Base-by-base conservation (phyloP, 2,888 invertebrate species). In the Yponomeuta cagnagella region DNA sequence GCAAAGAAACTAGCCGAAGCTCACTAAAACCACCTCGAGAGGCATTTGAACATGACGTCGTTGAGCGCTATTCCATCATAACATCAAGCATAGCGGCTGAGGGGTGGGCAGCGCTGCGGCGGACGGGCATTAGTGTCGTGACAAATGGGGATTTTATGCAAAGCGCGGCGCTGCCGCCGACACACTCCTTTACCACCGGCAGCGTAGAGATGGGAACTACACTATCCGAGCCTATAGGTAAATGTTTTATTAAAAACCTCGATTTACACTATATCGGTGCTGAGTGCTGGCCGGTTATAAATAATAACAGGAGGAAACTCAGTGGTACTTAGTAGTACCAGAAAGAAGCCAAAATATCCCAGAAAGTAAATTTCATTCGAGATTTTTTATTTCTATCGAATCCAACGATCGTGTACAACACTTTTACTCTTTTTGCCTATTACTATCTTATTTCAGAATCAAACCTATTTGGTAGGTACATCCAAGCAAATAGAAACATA, bases 121-220 rank as follows among this genome's bases (percentile, higher is more conserved):
- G 82, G 89, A 88, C 89, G 83, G 75, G 85, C 88, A 87, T 89
- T 87, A 90, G 87, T 84, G 84, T 77, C 76, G 79, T 90, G 91
- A 91, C 89, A 91, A 91, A 91, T 87, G 90, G 87, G 81, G 85
- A 84, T 88, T 91, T 90, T 91, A 91, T 91, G 91, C 91, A 86
- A 91, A 90, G 63, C 69, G 48, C 15, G 43, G 70, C 74, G 74
- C 83, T 87, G 87, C 84, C 81, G 77, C 78, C 78, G 83, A 82
- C 86, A 72, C 63, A 85, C 87, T 86, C 85, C 85, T 86, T 83
- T 78, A 80, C 80, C 75, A 63, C 43, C 52, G 58, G 70, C 23
- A 77, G 71, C 67, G 48, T 80, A 82, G 82, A 76, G 84, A 76
- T 80, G 83, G 72, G 70, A 69, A 58, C 30, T n/a, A 33, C 10